Base-by-base conservation (phyloP, 2,113 vertebrate species). In the Lepisosteus oculatus region DNA sequence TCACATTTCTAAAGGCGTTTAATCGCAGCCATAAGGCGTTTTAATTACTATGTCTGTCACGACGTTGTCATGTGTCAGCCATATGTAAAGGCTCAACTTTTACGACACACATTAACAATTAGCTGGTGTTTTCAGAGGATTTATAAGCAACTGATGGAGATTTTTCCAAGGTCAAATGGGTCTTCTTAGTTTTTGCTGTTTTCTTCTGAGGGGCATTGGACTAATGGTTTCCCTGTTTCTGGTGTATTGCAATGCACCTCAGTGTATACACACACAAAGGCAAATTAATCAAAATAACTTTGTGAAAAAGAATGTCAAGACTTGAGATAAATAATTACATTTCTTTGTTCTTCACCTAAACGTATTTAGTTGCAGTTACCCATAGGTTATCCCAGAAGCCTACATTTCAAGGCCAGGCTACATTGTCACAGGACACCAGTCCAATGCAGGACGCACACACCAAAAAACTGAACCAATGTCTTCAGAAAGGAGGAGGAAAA, bases 11-110 rank as follows among this genome's bases (percentile, higher is more conserved):
- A 47, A 12, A 41, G 69, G 72, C 63, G 44, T 61, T 76, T 79
- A 76, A 76, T 43, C 43, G 66, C 79, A 87, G 76, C 91, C 90
- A 92, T 88, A 86, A 92, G 90, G 91, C 88, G 90, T 86, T 92
- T 91, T 93, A 93, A 94, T 95, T 94, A 92, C 88, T 89, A 91
- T 91, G 92, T 93, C 90, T 92, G 92, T 85, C 90, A 84, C 90
- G 77, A 89, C 91, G 89, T 86, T 92, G 89, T 91, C 92, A 93
- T 91, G 87, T 85, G 87, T 83, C 88, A 87, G 88, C 90, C 90
- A 90, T 89, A 86, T 87, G 90, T 87, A 75, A 86, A 83, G 72
- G 55, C 61, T 55, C 43, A 55, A 41, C 71, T 75, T 29, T 80
- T 80, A 83, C 84, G 80, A 83, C 78, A 72, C 69, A 55, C 75